Conservation (phyloP, 2,113 vertebrate species). For the Chelonoidis abingdonii region DNA sequence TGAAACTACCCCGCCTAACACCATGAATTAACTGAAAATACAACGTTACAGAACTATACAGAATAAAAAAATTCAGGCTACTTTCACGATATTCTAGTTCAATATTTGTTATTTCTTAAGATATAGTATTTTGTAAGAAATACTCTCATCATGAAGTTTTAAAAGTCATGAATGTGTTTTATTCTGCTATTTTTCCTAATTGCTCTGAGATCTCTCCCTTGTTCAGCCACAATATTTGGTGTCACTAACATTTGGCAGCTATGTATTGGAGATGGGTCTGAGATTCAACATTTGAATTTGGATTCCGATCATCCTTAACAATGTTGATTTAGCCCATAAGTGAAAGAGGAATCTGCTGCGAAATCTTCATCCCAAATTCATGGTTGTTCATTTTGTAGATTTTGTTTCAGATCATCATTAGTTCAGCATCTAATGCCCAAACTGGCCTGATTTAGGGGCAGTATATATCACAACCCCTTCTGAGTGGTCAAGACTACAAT, state of each 20-base stretch:
- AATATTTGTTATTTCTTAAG: background rate
- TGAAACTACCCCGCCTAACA: background rate
- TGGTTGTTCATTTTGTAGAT: conserved; percentile 43
- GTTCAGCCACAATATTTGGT: background rate
- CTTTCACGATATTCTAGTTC: background rate
- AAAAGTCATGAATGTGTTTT: background rate
- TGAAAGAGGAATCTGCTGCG: conserved; percentile 5
- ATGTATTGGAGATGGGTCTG: background rate
- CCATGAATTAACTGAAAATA: background rate
- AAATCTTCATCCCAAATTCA: conserved; percentile 37
- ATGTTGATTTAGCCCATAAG: conserved; percentile 22
- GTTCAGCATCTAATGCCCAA: conserved; percentile 26
- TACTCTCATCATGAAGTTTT: background rate
- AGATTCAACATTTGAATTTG: conserved; percentile 15
- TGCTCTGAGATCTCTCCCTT: background rate
- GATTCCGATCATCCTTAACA: conserved; percentile 9
- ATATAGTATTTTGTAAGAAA: background rate
- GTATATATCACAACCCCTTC: background rate
- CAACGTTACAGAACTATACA: background rate
- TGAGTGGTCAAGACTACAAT: background rate
- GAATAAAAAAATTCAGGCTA: background rate
- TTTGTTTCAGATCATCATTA: conserved; percentile 7
- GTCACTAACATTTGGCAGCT: conserved; percentile 9
- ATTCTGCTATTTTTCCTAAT: background rate
- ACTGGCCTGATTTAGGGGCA: background rate